Conservation (phyloP, 1,140 invertebrate species). For the Agrypnia vestita region DNA sequence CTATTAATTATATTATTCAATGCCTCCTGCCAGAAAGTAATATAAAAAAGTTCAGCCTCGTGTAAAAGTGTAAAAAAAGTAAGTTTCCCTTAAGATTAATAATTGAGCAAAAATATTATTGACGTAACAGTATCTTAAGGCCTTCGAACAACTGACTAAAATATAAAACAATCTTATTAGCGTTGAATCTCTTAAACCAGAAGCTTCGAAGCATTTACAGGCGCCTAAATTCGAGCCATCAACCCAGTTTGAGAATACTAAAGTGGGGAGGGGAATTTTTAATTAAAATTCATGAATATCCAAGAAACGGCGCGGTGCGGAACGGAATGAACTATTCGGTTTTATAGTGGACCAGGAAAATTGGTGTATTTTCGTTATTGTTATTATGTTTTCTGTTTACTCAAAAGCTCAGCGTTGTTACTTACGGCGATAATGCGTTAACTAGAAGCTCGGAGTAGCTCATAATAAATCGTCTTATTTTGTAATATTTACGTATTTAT, state of each 20-base stretch:
- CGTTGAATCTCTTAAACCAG: neutral
- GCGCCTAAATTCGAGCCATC: neutral
- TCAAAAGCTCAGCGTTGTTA: neutral
- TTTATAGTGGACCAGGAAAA: neutral
- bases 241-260: conserved; percentile 7
- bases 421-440: conserved; percentile 16
- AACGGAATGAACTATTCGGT: conserved; percentile 13
- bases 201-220: neutral
- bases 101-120: no score
- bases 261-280: neutral
- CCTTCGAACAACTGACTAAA: no score
- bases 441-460: neutral
- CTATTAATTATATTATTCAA: no score
- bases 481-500: no score
- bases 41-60: no score
- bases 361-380: neutral
- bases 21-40: no score
- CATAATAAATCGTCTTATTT: no score
- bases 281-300: conserved; percentile 37
- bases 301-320: neutral
- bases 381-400: neutral
- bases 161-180: conserved; percentile 12
- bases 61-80: no score
- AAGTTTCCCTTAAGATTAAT: no score
- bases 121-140: no score